Evolutionary conservation across 2,888 invertebrate species (phyloP), one percentile per base, ranked within the genome.

Genomic region (Tetropium fuscum): DNA sequence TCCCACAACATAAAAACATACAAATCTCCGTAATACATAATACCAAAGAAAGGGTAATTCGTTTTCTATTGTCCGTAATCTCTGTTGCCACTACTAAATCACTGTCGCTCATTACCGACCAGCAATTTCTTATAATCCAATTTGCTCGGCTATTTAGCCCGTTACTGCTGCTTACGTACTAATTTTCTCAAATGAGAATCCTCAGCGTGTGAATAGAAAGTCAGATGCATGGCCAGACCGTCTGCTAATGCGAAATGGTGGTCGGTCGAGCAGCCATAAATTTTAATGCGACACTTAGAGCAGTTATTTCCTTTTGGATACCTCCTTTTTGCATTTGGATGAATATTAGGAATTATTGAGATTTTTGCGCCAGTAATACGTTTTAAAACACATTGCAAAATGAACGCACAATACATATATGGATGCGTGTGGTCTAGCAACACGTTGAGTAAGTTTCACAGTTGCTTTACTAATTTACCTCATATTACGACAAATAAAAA

Each of bases 171-270:
- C 44, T 25, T 44, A 44, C 44, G 19, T 34, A 34, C 47, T 48
- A 48, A 34, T 48, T 40, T 40, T 16, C 27, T 40, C 18, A 51
- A 51, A 51, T 51, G 51, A 51, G 51, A n/a, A 40, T 25, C 51
- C 11, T 40, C 40, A 11, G 36, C 40, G 27, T 40, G 51, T 36
- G 40, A 51, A 40, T 51, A 51, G 51, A 51, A 51, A 51, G 51
- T 51, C 15, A 22, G 22, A 19, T 16, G 34, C 36, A 25, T 18
- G 15, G n/a, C 16, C 13, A n/a, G 25, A 25, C 27, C 25, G 41
- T 22, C 41, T 22, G 11, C 16, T 27, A 27, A 44, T 44, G 44
- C 18, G 27, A 30, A 44, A 44, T 27, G 16, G 19, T 20, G 10
- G 41, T 43, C 13, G 27, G 3, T 20, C 7, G 25, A 43, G 7